Percentiles rank a stretch among this genome's conserved stretches.
Conservation (phyloP, 1,140 invertebrate genomes). For the Drosophila orosa region DNA sequence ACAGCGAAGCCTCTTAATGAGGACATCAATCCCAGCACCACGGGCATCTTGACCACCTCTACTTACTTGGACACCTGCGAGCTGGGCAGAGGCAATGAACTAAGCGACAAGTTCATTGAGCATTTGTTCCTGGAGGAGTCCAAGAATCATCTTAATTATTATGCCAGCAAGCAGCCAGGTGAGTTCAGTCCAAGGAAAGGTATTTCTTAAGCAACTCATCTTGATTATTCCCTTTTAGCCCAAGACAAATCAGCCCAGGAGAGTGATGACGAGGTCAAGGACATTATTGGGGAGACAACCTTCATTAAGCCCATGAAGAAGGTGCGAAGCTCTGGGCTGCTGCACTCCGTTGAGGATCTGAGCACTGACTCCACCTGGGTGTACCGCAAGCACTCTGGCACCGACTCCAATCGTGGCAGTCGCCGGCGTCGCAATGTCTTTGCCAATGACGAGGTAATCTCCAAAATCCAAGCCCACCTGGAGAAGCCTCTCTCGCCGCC, state of each 20-base stretch:
- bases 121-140: slow-evolving; percentile 81
- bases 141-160: slow-evolving; percentile 81
- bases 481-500: slow-evolving; percentile 75
- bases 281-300: slow-evolving; percentile 86
- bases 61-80: slow-evolving; percentile 80
- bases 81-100: slow-evolving; percentile 42
- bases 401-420: slow-evolving; percentile 82
- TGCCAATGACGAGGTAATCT: slow-evolving; percentile 82
- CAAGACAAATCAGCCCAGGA: slow-evolving; percentile 82
- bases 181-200: background rate
- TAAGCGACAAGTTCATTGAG: slow-evolving; percentile 81
- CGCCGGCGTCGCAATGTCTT: slow-evolving; percentile 76
- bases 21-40: slow-evolving; percentile 74
- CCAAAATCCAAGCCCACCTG: slow-evolving; percentile 77
- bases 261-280: slow-evolving; percentile 86
- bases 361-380: slow-evolving; percentile 90
- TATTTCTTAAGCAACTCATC: background rate
- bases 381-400: slow-evolving; percentile 86
- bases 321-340: slow-evolving; percentile 88
- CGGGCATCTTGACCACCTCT: slow-evolving; percentile 77
- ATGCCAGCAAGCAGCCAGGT: slow-evolving; percentile 71
- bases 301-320: slow-evolving; percentile 86
- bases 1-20: slow-evolving; percentile 62
- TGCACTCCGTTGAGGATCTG: slow-evolving; percentile 90
- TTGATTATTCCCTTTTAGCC: slow-evolving; percentile 17